Conservation (phyloP, 1,140 invertebrate genomes). For the Asbolus verrucosus region DNA sequence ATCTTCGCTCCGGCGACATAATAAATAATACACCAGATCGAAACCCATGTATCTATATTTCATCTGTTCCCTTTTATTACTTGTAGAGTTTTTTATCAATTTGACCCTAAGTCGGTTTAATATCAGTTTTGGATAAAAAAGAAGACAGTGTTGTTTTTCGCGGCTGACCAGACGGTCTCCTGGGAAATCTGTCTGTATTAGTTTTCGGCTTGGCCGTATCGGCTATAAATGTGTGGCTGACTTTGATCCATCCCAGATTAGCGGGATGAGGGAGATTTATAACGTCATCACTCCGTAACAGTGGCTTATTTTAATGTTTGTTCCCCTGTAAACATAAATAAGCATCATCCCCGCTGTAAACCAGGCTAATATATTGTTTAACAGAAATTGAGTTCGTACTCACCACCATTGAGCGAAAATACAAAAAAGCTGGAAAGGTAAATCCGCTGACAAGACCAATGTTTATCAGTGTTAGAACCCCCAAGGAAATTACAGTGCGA, state of each 20-base stretch:
- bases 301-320: constrained; percentile 48
- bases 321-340: constrained; percentile 48
- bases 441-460: neutral
- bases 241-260: constrained; percentile 47
- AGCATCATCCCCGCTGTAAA: constrained; percentile 40
- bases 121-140: constrained; percentile 20
- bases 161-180: constrained; percentile 31
- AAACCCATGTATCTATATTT: neutral
- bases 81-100: constrained; percentile 16
- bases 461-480: neutral
- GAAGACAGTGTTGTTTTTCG: constrained; percentile 40
- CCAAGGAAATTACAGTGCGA: too few relatives aligned
- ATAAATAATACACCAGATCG: too few relatives aligned
- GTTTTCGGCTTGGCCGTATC: constrained; percentile 41
- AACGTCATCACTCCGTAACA: constrained; percentile 47
- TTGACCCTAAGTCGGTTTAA: constrained; percentile 2
- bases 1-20: too few relatives aligned
- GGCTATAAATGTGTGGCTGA: constrained; percentile 42
- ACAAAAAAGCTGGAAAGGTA: constrained; percentile 9
- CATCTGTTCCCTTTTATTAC: neutral
- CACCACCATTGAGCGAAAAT: constrained; percentile 6
- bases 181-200: constrained; percentile 45
- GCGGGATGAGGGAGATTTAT: constrained; percentile 49
- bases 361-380: constrained; percentile 29
- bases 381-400: constrained; percentile 16